Evolutionary conservation across 1,140 invertebrate species (phyloP).

Genomic region (Ips nitidus): DNA sequence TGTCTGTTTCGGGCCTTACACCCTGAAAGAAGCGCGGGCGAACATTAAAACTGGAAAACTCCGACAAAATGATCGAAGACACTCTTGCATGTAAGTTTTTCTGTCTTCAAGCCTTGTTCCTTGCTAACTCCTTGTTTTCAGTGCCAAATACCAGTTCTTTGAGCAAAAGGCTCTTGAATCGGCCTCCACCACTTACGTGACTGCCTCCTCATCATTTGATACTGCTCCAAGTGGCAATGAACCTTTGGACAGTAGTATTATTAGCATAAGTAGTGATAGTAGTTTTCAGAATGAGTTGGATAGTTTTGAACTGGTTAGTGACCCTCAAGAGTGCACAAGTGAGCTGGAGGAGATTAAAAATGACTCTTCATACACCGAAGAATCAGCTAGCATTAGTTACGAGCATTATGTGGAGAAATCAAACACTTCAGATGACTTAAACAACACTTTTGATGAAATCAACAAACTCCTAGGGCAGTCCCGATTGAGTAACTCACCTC

Average conservation of each 20-base stretch:
- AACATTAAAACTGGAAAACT: background rate
- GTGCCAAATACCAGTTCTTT: background rate
- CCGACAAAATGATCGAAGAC: background rate
- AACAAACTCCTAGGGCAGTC: background rate
- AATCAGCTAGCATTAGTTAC: background rate
- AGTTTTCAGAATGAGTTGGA: background rate
- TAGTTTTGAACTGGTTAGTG: background rate
- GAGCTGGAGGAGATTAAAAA: background rate
- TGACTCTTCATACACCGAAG: background rate
- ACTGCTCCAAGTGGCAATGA: background rate
- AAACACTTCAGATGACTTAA: background rate
- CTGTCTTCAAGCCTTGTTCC: background rate
- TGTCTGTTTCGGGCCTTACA: background rate
- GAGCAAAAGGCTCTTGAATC: background rate
- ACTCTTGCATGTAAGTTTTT: slow-evolving; percentile 4
- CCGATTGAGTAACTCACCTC: background rate
- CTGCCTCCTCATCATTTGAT: background rate
- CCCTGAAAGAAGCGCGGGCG: slow-evolving; percentile 7
- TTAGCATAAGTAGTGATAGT: background rate
- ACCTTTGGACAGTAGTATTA: background rate
- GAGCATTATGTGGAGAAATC: background rate
- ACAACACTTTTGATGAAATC: slow-evolving; percentile 2
- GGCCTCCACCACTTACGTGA: background rate
- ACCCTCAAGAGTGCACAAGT: background rate
- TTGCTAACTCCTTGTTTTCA: background rate